phyloP scores from a whole-genome alignment of 2,797 vertebrate species.

The Allobates femoralis region DNA sequence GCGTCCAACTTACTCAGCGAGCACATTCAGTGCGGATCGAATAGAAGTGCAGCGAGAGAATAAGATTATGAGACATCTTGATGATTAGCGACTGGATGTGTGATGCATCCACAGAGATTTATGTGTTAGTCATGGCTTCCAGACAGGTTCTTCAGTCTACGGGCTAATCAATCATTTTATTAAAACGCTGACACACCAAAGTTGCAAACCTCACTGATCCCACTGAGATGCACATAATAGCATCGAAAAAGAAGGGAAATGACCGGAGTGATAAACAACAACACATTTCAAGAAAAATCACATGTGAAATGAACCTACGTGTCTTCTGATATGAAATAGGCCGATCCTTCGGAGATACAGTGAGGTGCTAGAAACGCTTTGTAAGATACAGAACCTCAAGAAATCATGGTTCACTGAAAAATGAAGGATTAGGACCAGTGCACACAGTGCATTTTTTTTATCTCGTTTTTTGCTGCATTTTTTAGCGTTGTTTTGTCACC shows the following conservation, averaged over 20 bases:
- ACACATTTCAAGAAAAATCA: conserved; percentile 35
- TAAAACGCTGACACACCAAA: conserved; percentile 65
- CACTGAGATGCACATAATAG: conserved; percentile 57
- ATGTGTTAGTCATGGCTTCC: conserved; percentile 55
- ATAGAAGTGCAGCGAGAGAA: conserved; percentile 23
- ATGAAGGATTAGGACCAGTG: not conserved
- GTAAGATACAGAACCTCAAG: not conserved
- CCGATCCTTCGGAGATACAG: not conserved
- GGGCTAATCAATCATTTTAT: conserved; percentile 64
- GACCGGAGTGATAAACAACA: conserved; percentile 39
- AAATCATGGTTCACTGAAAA: not conserved
- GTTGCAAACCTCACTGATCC: conserved; percentile 62
- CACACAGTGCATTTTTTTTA: not conserved
- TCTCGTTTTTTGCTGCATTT: not conserved
- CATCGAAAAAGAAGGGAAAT: conserved; percentile 20
- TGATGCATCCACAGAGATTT: conserved; percentile 58
- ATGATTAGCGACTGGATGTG: conserved; percentile 49
- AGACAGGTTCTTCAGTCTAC: conserved; percentile 58
- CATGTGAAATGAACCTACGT: conserved; percentile 4
- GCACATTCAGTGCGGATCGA: conserved; percentile 22
- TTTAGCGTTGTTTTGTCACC: too few relatives aligned
- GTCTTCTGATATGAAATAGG: not conserved
- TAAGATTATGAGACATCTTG: conserved; percentile 56
- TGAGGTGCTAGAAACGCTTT: not conserved
- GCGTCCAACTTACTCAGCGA: conserved; percentile 17